Base-by-base conservation (phyloP, 2,797 vertebrate genomes). In the Botia almorhae region DNA sequence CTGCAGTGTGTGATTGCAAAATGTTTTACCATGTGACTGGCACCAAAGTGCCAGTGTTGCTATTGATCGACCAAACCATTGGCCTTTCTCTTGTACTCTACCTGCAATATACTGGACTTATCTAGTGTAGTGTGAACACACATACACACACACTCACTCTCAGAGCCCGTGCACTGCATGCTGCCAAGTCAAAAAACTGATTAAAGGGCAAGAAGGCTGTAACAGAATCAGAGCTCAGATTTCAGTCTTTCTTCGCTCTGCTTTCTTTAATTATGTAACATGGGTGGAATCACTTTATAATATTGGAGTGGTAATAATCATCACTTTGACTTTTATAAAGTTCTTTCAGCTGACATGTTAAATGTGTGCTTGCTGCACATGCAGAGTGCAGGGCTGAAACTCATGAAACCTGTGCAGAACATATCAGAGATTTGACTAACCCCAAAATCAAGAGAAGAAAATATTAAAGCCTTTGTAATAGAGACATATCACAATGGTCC, bases 101-200 rank as follows among this genome's bases (percentile, higher is more conserved):
- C 60, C 26, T 68, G 21, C 58, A 60, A 58, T 48, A 72, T 29
- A 78, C 69, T 63, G 21, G 61, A 36, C 36, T 76, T 70, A 82
- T 76, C 68, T 71, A 36, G 61, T 82, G 23, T 68, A 67, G n/a
- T 67, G 70, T 77, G 81, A 77, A 48, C 19, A 61, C 55, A 61
- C 29, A 70, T 29, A 51, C 65, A 77, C 13, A 70, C 68, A 71
- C 43, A 58, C 16, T 13, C 7, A 39, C 67, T 63, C 56, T 33
- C 68, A 72, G 4, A 69, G 75, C 64, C 19, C 36, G 13, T 69
- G 19, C 63, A 60, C 55, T 61, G 64, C 26, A 73, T 61, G 39
- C 29, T 78, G 51, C 19, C 51, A 67, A 68, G 69, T 68, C 19
- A 16, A 72, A 56, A 46, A 72, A 77, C 21, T 53, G 46, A 74